Percentiles rank a stretch among this genome's conserved stretches.
Conservation (phyloP, 2,888 invertebrate genomes). For the Carcina quercana region DNA sequence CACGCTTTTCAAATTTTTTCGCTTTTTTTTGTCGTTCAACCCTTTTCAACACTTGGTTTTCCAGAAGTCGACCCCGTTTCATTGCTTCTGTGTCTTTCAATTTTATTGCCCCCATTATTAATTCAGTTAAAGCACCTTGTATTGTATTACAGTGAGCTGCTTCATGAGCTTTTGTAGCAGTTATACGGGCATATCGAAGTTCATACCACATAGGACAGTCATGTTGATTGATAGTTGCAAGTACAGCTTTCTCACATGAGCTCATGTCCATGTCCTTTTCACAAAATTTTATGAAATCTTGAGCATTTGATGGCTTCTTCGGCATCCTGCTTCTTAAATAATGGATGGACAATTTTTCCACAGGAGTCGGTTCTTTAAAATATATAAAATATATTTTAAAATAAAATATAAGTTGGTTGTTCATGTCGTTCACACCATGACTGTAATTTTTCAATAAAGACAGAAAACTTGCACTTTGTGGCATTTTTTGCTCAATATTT, state of each 20-base stretch:
- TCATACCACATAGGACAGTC: constrained; percentile 15
- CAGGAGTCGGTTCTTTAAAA: background rate
- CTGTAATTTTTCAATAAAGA: background rate
- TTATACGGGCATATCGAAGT: constrained; percentile 15
- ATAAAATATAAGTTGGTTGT: background rate
- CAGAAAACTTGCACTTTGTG: background rate
- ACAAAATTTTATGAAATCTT: background rate
- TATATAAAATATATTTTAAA: background rate
- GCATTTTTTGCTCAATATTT: background rate
- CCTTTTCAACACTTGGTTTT: constrained; percentile 5
- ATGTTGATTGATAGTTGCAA: constrained; percentile 5
- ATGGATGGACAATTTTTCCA: background rate
- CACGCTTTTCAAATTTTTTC: background rate
- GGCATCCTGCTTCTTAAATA: background rate
- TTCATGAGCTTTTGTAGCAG: constrained; percentile 15
- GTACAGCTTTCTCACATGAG: background rate
- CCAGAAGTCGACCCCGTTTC: constrained; percentile 10
- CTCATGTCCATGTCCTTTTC: background rate
- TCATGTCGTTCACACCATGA: background rate
- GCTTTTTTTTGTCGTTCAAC: constrained; percentile 2
- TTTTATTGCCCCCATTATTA: constrained; percentile 10
- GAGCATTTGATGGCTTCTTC: background rate
- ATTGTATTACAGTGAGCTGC: constrained; percentile 10
- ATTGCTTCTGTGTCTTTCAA: constrained; percentile 11
- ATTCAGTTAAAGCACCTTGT: constrained; percentile 11